phyloP scores from a whole-genome alignment of 2,113 vertebrate genomes.

The Macrotis lagotis region DNA sequence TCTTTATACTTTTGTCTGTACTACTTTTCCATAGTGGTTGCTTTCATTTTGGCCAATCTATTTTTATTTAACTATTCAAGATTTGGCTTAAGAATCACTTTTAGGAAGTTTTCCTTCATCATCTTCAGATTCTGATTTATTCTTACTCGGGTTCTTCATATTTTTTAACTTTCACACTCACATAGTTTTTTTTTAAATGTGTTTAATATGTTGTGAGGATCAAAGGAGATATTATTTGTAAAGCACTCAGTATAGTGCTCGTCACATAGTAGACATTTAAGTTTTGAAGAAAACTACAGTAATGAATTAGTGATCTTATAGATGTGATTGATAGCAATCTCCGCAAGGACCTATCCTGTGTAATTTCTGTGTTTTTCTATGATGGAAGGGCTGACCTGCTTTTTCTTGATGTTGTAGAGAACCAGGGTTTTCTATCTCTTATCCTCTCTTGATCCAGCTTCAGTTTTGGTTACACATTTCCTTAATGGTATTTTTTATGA shows the following conservation, averaged over 20 bases:
- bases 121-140: background rate
- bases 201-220: background rate
- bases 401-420: background rate
- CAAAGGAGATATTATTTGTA: background rate
- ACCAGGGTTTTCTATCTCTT: too few species aligned
- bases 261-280: too few species aligned
- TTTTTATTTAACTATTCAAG: background rate
- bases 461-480: too few species aligned
- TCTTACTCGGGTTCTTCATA: too few species aligned
- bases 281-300: background rate
- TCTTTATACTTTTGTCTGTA: background rate
- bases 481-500: too few species aligned
- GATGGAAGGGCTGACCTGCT: background rate
- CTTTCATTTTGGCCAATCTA: background rate
- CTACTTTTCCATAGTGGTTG: background rate
- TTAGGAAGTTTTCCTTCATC: background rate
- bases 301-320: background rate
- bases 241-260: background rate
- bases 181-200: background rate
- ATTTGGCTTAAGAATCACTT: background rate
- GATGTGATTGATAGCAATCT: background rate
- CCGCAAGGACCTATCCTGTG: background rate
- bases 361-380: background rate
- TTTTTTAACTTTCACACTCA: background rate
- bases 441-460: too few species aligned